Conservation (phyloP, 2,888 invertebrate genomes). For the Dexiosoma caninum region DNA sequence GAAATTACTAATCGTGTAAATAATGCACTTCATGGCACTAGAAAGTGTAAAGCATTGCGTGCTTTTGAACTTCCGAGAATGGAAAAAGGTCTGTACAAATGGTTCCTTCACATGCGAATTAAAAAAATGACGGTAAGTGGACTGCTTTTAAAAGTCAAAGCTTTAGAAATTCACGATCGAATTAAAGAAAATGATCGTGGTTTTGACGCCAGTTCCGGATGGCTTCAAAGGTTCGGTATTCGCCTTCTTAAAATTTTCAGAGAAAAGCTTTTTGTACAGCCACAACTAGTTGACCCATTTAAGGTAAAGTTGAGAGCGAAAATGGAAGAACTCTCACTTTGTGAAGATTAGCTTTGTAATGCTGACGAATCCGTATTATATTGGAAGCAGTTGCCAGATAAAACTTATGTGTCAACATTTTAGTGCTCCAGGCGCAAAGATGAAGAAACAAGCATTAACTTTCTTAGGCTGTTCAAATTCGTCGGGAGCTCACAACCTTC, state of each 20-base stretch:
- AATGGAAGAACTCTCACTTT: slow-evolving; percentile 36
- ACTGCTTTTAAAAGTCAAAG: too few relatives aligned
- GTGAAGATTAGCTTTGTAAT: slow-evolving; percentile 40
- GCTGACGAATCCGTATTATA: slow-evolving; percentile 35
- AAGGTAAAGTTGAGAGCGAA: slow-evolving; percentile 19
- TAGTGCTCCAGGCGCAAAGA: too few relatives aligned
- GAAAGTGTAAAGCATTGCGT: neutral
- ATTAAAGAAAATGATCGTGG: too few relatives aligned
- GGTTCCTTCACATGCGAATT: neutral
- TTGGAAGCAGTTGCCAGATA: slow-evolving; percentile 35
- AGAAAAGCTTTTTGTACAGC: slow-evolving; percentile 31
- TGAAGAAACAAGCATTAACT: too few relatives aligned
- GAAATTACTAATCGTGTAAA: neutral
- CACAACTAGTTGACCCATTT: slow-evolving; percentile 35
- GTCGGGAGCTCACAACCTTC: neutral
- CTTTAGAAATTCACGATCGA: too few relatives aligned
- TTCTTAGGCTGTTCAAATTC: slow-evolving; percentile 2
- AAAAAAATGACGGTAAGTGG: too few relatives aligned
- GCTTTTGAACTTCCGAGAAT: neutral
- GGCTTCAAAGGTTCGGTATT: neutral
- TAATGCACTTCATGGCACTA: neutral
- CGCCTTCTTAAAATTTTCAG: slow-evolving; percentile 35
- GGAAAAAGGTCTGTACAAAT: neutral
- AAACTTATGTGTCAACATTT: neutral
- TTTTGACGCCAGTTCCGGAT: too few relatives aligned